A percentile compares a stretch with the other conserved stretches of the same genome.
Evolutionary conservation across 2,888 invertebrate species (phyloP).

Genomic region (Palloptera scutellata): DNA sequence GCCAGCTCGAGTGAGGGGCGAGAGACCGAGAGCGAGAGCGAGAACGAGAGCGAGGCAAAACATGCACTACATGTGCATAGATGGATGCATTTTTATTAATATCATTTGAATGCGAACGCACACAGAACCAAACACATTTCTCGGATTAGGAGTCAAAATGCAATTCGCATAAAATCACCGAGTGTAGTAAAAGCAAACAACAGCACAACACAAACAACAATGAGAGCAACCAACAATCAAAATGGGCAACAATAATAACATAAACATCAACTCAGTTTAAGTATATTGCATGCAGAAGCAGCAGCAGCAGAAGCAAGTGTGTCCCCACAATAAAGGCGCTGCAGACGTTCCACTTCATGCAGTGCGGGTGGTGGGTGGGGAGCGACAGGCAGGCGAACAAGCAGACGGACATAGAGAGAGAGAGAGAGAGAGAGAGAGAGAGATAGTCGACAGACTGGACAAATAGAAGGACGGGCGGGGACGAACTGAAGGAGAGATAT

Average conservation of each 20-base stretch:
- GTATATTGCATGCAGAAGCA: neutral
- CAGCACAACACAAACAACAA: constrained; percentile 1
- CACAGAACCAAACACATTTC: too few species aligned
- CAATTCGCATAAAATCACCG: neutral
- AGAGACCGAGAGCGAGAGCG: too few species aligned
- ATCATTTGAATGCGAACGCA: too few species aligned
- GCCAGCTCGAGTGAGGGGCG: too few species aligned
- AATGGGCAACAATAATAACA: neutral
- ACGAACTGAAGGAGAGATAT: too few species aligned
- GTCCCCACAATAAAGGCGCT: constrained; percentile 45
- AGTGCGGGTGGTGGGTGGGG: constrained; percentile 52
- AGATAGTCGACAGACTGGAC: neutral
- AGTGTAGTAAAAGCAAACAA: neutral
- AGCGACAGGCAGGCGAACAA: neutral
- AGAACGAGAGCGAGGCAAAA: too few species aligned
- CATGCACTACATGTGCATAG: too few species aligned
- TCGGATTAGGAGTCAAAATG: too few species aligned
- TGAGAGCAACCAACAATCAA: neutral
- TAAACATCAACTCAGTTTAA: neutral
- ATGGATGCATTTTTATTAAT: too few species aligned
- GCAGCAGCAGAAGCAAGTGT: neutral
- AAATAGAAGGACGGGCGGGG: neutral
- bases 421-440: neutral
- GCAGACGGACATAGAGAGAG: neutral
- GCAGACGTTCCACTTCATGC: constrained; percentile 58